A percentile compares a stretch with the other conserved stretches of the same genome.
phyloP scores from a whole-genome alignment of 2,797 vertebrate species.

The Malurus splendens region DNA sequence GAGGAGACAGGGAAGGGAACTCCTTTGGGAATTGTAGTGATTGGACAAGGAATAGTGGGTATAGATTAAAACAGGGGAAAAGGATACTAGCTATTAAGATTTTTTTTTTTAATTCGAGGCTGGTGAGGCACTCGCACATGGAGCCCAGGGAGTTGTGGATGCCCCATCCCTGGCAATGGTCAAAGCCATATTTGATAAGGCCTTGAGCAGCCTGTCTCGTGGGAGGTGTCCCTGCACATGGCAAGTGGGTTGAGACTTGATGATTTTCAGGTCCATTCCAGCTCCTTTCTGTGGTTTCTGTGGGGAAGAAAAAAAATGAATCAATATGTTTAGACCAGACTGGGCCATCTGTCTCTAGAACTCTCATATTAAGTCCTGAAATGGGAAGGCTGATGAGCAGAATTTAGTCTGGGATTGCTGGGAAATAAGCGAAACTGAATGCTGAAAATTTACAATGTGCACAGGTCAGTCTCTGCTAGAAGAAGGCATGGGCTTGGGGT shows the following conservation, averaged over 20 bases:
- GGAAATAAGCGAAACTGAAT: neutral
- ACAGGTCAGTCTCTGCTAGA: neutral
- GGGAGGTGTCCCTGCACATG: neutral
- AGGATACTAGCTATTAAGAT: neutral
- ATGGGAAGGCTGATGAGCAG: neutral
- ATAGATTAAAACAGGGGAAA: neutral
- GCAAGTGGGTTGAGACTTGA: accelerated
- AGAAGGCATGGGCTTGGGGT: neutral
- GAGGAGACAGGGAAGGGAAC: neutral
- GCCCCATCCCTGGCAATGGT: neutral
- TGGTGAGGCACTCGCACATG: neutral
- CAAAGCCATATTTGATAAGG: neutral
- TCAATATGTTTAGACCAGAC: neutral
- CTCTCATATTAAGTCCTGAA: neutral
- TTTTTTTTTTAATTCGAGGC: neutral
- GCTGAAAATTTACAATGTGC: neutral
- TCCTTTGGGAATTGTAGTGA: neutral
- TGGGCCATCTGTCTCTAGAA: neutral
- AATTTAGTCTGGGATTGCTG: neutral
- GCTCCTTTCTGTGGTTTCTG: neutral
- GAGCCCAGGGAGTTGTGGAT: neutral
- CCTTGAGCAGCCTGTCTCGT: neutral
- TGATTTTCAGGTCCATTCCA: neutral
- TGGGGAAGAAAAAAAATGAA: neutral
- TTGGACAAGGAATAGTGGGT: neutral